Percentiles rank a stretch among this genome's conserved stretches.
phyloP scores from a whole-genome alignment of 2,113 vertebrate species.

The Ailurus styani region DNA sequence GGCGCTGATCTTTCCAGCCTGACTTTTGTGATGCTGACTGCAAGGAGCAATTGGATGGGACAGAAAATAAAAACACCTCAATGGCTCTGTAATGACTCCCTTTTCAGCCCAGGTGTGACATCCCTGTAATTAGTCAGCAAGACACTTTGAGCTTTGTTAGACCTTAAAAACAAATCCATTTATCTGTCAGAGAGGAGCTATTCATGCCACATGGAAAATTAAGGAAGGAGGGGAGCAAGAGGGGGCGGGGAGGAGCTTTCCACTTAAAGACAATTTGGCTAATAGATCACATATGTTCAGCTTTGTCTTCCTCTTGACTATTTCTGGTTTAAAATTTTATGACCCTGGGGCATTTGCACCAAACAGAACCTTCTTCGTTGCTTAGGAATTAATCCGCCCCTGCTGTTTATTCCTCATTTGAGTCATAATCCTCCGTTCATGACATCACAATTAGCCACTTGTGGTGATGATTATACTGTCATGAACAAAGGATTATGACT shows the following conservation, averaged over 20 bases:
- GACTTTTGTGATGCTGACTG: neutral
- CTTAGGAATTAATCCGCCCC: slow-evolving; percentile 72
- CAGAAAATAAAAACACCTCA: slow-evolving; percentile 41
- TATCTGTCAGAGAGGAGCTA: slow-evolving; percentile 66
- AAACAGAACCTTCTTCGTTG: slow-evolving; percentile 72
- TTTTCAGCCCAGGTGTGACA: slow-evolving; percentile 53
- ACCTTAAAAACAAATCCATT: slow-evolving; percentile 62
- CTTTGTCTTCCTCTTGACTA: slow-evolving; percentile 55
- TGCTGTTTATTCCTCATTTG: slow-evolving; percentile 63
- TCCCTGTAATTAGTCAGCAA: slow-evolving; percentile 38
- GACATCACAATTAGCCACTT: slow-evolving; percentile 77
- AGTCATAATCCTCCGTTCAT: slow-evolving; percentile 68
- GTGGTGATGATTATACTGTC: slow-evolving; percentile 71
- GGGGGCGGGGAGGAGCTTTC: neutral
- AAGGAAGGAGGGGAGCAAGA: neutral
- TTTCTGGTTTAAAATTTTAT: slow-evolving; percentile 65
- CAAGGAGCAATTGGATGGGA: slow-evolving; percentile 4
- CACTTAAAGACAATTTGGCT: slow-evolving; percentile 76
- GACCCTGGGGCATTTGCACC: slow-evolving; percentile 74
- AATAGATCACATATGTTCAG: slow-evolving; percentile 75
- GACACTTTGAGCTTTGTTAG: slow-evolving; percentile 46
- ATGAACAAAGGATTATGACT: slow-evolving; percentile 65
- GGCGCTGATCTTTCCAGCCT: neutral
- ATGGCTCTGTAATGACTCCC: slow-evolving; percentile 27
- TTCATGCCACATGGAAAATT: slow-evolving; percentile 72